Base-by-base conservation (phyloP, 2,113 vertebrate genomes). In the Perognathus longimembris region DNA sequence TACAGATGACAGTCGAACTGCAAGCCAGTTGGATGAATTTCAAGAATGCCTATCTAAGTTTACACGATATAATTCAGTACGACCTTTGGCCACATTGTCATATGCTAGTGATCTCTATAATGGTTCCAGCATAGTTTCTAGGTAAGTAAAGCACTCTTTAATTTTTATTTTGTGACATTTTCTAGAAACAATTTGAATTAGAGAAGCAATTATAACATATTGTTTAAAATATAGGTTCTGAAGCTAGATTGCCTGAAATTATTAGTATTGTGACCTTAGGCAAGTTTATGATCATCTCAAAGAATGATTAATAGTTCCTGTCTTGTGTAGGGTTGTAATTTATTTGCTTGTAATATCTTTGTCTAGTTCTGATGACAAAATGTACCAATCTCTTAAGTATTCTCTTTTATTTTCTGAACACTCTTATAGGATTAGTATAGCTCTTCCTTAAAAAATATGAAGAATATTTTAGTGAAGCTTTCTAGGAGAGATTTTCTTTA, bases 101-200 rank as follows among this genome's bases (percentile, higher is more conserved):
- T 99, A 99, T 0, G 99, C 99, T 75, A 99, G 99, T 76, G 99
- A 99, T 97, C 99, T 99, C 85, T 99, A 99, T 96, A 99, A 99
- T 82, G 99, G 99, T 88, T 99, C 99, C 97, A 99, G 99, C 97
- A 99, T 99, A 89, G 99, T 99, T 24, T 99, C 99, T 95, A 99
- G 99, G 99, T 99, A 98, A 96, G 18, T 10, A 50, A 0, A 9
- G 0, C 0, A 70, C 20, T 63, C 11, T 85, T 21, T 28, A 54
- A 18, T 79, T 74, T 77, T 34, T 80, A 3, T 82, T 95, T 85
- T 84, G 2, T 75, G 87, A 34, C 38, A 73, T 34, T 83, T 45
- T 26, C 14, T 66, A 38, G 34, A 87, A 42, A 75, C 22, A 42
- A 73, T 45, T 28, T 70, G 20, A 78, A 78, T 89, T 93, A 45